Base-by-base conservation (phyloP, 2,888 invertebrate genomes). In the Mamestra brassicae region DNA sequence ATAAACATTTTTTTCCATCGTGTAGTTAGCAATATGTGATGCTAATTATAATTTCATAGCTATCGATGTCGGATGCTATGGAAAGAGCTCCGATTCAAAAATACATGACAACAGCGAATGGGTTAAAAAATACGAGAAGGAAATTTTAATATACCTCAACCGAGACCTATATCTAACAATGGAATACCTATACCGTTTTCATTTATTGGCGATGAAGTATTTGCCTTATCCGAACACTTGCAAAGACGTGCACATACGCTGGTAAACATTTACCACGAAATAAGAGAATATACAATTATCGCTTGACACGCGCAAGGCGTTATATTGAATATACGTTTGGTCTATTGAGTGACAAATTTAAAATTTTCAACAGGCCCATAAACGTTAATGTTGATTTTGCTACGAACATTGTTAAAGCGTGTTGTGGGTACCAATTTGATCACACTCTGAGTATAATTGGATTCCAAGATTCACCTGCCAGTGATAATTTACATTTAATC, bases 231-330 rank as follows among this genome's bases (percentile, higher is more conserved):
- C 15, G 13, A 50, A 50, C 15, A 50, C 15, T 50, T 50, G 52
- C 61, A 61, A 42, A 69, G 62, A 60, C 71, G n/a, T n/a, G n/a
- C n/a, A n/a, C 71, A 26, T 85, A 79, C 66, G 74, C 75, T 34
- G 55, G 67, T 3, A 72, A 78, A 67, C 54, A 45, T 36, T 69
- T 81, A 67, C 65, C 74, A 34, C 74, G 78, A 61, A 61, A 76
- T 42, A 74, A 66, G 61, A 78, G 74, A 75, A 72, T 26, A 26
- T 26, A 26, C 26, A 26, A 26, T 26, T 26, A 26, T 26, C 60
- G 85, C 64, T 71, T 87, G n/a, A 82, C 69, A 36, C 66, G 78
- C 58, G 75, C 84, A 13, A 62, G 82, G 61, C 67, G 80, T 47
- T 55, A 63, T 26, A 76, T 81, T 38, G 80, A 26, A 26, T 26